Evolutionary conservation across 64 coral and sea anemone genomes (phyloP).

Genomic region (Orbicella faveolata): DNA sequence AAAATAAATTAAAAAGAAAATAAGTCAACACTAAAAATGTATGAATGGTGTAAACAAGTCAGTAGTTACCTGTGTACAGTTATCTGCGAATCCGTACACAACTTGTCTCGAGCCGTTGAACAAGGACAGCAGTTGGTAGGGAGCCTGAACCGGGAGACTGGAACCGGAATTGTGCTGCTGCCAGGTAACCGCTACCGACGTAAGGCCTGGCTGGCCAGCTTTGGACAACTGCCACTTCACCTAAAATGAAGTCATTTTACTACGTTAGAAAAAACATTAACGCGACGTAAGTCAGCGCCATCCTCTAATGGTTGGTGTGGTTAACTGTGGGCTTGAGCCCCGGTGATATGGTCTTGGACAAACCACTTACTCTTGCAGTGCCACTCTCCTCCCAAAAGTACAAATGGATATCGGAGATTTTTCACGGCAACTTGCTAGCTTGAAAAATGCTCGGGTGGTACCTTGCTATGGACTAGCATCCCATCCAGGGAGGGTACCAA

Average conservation of each 20-base stretch:
- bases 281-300: too few relatives aligned
- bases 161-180: constrained; percentile 85
- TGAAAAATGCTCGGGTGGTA: too few relatives aligned
- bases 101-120: constrained; percentile 95
- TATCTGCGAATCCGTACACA: constrained; percentile 91
- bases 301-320: too few relatives aligned
- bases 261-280: too few relatives aligned
- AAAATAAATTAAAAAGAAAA: neutral
- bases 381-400: too few relatives aligned
- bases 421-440: too few relatives aligned
- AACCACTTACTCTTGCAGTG: too few relatives aligned
- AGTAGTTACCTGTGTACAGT: constrained; percentile 88
- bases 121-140: constrained; percentile 78
- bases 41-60: neutral
- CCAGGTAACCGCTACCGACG: constrained; percentile 94
- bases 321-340: too few relatives aligned
- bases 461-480: too few relatives aligned
- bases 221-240: constrained; percentile 78
- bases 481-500: too few relatives aligned
- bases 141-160: constrained; percentile 78
- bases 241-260: neutral
- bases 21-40: neutral
- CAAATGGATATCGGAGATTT: too few relatives aligned
- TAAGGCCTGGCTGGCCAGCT: constrained; percentile 84
- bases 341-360: too few relatives aligned